Base-by-base conservation (phyloP, 2,888 invertebrate genomes). In the Agonopterix alstromeriana region DNA sequence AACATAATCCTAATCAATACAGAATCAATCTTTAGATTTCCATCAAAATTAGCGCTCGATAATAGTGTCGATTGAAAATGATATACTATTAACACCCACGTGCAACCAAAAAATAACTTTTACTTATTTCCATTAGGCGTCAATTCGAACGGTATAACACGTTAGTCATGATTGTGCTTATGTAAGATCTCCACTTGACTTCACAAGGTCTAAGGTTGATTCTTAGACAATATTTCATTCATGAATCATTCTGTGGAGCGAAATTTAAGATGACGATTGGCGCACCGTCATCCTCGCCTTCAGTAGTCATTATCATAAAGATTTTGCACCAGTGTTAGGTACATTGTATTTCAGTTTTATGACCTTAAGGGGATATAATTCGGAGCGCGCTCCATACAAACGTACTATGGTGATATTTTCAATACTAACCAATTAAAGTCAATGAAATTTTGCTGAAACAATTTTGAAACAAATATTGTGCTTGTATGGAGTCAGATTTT, bases 91-190 rank as follows among this genome's bases (percentile, higher is more conserved):
- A 59, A 53, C 61, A 57, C 69, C 70, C 55, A 71, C 65, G 2
- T 12, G n/a, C n/a, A 46, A 57, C 48, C 50, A 53, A 55, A 59
- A 60, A 60, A 56, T 57, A 57, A 64, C 67, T 70, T 72, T 70
- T 69, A 70, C 69, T 70, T 56, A 67, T 72, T 68, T 60, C 63
- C 72, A 73, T 77, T 67, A 54, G 62, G 56, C 61, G 60, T 53
- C 49, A 56, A 61, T 65, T 63, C 51, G 52, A 66, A 60, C 57
- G 59, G 53, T 63, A 54, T 27, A 27, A 27, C 27, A 27, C 55
- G 56, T 70, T 67, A 69, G 66, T 64, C 65, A 71, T 50, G 10
- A 12, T 8, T 27, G 11, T 42, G 11, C 10, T 42, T 42, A 42
- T 42, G 54, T 71, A 77, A 75, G 57, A 53, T 47, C 53, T 55